These are phyloP conservation scores for Melitaea cinxia DNA, from an alignment of 1,140 invertebrate species.

Conservation along the genomic window DNA sequence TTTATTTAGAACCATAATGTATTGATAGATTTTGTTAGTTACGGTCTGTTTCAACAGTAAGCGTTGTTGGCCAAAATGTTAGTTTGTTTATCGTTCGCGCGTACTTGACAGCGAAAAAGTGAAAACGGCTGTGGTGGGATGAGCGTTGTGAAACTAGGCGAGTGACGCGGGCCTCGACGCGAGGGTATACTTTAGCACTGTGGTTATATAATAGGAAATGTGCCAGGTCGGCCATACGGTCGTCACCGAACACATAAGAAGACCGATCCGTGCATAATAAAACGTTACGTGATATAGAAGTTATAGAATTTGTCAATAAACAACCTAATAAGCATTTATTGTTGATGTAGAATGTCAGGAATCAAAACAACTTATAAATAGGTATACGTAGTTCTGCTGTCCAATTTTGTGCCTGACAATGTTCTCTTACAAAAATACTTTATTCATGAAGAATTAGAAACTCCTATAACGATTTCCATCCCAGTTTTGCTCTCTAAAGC, in stretches of 20 bases:
- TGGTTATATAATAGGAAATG: conserved; percentile 44
- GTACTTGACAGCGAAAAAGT: conserved; percentile 82
- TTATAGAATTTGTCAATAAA: neutral
- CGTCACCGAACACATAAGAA: conserved; percentile 28
- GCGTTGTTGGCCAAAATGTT: conserved; percentile 74
- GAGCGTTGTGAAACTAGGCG: conserved; percentile 75
- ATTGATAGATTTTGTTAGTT: conserved; percentile 39
- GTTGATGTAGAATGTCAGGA: neutral
- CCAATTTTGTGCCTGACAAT: too few relatives aligned
- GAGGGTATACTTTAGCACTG: conserved; percentile 43
- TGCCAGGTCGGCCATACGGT: conserved; percentile 31
- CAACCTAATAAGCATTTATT: neutral
- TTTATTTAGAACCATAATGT: conserved; percentile 49
- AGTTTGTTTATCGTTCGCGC: conserved; percentile 79
- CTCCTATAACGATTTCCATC: too few relatives aligned
- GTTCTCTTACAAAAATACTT: too few relatives aligned
- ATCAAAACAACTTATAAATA: too few relatives aligned
- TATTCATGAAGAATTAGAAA: too few relatives aligned
- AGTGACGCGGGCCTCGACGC: conserved; percentile 52
- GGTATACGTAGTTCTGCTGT: too few relatives aligned
- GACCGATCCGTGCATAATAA: conserved; percentile 31
- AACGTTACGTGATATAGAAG: conserved; percentile 19
- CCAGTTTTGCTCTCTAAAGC: too few relatives aligned
- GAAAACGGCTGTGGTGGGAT: conserved; percentile 76
- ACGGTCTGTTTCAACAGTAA: conserved; percentile 46